A percentile compares a stretch with the other conserved stretches of the same genome.
These are phyloP conservation scores for Brevimyrus niger DNA, from an alignment of 2,113 vertebrate species.

Conservation along the genomic window DNA sequence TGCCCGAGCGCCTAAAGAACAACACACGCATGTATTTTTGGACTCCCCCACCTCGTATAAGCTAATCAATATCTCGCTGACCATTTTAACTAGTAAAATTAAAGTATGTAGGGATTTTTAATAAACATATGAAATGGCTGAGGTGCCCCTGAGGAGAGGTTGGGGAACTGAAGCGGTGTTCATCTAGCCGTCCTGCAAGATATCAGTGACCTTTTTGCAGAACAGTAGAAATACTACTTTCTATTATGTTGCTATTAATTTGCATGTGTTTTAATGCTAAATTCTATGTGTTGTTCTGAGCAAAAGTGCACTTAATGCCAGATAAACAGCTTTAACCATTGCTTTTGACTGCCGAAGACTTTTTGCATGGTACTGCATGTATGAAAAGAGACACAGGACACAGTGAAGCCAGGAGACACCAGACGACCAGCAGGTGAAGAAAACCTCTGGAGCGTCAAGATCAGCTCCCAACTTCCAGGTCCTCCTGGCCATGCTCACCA, in stretches of 20 bases:
- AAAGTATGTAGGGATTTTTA: not conserved
- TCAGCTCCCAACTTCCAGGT: not conserved
- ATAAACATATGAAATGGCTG: not conserved
- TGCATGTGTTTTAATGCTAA: not conserved
- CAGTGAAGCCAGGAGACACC: not conserved
- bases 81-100: not conserved
- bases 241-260: not conserved
- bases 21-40: not conserved
- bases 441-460: not conserved
- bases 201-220: not conserved
- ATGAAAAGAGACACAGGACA: not conserved
- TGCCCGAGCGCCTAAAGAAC: not conserved
- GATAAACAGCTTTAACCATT: not conserved
- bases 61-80: not conserved
- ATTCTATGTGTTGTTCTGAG: not conserved
- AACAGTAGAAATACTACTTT: not conserved
- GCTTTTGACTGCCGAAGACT: not conserved
- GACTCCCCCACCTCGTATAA: not conserved
- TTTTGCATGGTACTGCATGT: not conserved
- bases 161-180: not conserved
- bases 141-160: not conserved
- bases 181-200: not conserved
- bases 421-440: not conserved
- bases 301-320: not conserved
- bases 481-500: not conserved